These are phyloP conservation scores for Rousettus madagascariensis DNA, from an alignment of 2,797 vertebrate genomes.

Conservation along the genomic window DNA sequence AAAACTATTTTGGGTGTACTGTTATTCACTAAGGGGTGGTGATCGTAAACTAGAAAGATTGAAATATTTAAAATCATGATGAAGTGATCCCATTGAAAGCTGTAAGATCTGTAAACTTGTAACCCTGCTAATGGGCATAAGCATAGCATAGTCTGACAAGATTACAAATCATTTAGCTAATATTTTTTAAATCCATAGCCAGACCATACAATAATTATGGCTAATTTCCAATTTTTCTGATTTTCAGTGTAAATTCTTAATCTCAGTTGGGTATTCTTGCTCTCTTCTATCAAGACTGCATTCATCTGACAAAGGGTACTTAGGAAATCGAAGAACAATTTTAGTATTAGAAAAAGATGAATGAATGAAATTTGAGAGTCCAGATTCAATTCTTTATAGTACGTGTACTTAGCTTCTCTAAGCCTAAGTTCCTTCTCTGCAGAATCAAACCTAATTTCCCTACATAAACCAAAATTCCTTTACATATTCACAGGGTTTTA, in stretches of 20 bases:
- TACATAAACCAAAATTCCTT: background rate
- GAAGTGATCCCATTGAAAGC: background rate
- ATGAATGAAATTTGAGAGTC: background rate
- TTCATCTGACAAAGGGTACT: background rate
- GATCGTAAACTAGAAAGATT: background rate
- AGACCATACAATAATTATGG: background rate
- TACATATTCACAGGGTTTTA: background rate
- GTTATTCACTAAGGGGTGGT: background rate
- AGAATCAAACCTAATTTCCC: background rate
- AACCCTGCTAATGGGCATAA: background rate
- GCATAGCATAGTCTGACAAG: background rate
- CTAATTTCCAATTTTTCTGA: background rate
- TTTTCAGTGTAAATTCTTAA: background rate
- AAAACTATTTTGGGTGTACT: background rate
- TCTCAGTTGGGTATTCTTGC: constrained; percentile 5
- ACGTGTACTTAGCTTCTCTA: background rate
- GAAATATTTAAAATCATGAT: background rate
- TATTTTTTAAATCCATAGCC: background rate
- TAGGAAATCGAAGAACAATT: background rate
- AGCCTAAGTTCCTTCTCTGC: background rate
- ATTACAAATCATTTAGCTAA: background rate
- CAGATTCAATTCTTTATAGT: background rate
- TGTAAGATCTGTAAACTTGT: background rate
- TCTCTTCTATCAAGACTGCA: background rate
- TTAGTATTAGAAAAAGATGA: background rate